Evolutionary conservation across 2,888 invertebrate species (phyloP), one percentile per base, ranked within the genome.

Genomic region (Tholera decimalis): DNA sequence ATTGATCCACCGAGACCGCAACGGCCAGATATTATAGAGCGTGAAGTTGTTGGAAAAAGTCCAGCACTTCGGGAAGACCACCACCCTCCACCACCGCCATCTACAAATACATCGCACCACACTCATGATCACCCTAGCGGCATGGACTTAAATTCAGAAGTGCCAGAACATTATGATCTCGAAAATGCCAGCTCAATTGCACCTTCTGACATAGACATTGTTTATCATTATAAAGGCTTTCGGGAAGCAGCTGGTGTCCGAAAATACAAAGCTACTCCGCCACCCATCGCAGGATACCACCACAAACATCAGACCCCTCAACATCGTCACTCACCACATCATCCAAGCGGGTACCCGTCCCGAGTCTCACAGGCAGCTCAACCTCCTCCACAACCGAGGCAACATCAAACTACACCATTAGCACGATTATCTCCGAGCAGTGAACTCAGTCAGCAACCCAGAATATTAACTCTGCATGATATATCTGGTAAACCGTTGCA

Each of bases 161-260:
- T 97, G 71, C 98, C 98, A 0, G 99, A 99, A 89, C 98, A 99
- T 89, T 99, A 99, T 88, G 99, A 99, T 89, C 95, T 99, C 71
- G 99, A 99, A 94, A 99, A 99, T 92, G 99, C 99, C 1, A 99
- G 99, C 90, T 99, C 99, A 0, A 99, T 99, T 80, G 99, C 99
- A 0, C 99, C 99, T 0, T 99, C 99, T 2, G 99, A 99, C 88
- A 99, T 99, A 77, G 99, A 99, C 88, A 98, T 99, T 73, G 98
- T 99, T 13, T 98, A 98, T 85, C 99, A 99, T 90, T 99, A 99
- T 89, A 99, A 99, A 95, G 98, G 98, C 13, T 99, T 98, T 89
- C 96, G 99, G 28, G 98, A 99, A 93, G 97, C 97, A 50, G 97
- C 97, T 2, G 98, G 98, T 1, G 97, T 98, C 70, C 96, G 98